Evolutionary conservation across 2,888 invertebrate species (phyloP), one percentile per base, ranked within the genome.

Genomic region (Nemapogon koenigi): DNA sequence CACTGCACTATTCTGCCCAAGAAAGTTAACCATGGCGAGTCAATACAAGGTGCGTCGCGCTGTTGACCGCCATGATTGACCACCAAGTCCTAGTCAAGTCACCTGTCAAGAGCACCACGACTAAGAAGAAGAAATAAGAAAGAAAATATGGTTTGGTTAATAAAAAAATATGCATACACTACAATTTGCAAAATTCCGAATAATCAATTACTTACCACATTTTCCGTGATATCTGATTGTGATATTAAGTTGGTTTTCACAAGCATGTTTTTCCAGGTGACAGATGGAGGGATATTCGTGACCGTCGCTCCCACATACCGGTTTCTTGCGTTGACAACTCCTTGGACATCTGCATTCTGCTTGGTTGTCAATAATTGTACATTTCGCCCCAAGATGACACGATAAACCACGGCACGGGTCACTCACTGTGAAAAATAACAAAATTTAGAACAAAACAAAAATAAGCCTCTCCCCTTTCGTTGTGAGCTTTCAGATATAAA

Each of bases 231-330:
- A 92, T 53, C 89, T 89, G 48, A 93, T 83, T 15, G 87, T 87
- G 48, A 94, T 84, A 57, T 90, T 89, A 43, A 84, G 79, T 46
- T 86, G 84, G 49, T 83, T 83, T 44, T 84, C 83, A 63, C 95
- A 96, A 2, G 93, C 88, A 27, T 87, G 84, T 50, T 87, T 83
- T 54, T 89, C 86, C 83, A 94, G 90, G 62, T 91, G 89, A 57
- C 94, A 94, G 26, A 89, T 86, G 56, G 92, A 93, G 25, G 90
- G 84, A 67, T 94, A 94, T 45, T 94, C 85, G 51, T 87, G 85
- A 4, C 92, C 91, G 62, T 94, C 94, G 11, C 90, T 91, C 16
- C 92, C 94, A 56, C 94, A 94, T 6, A 91, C 91, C 3, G 92
- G 89, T 53, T 91, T 87, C 52, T 88, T 86, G 59, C 84, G 83